Evolutionary conservation across 2,113 vertebrate genomes (phyloP).

Genomic region (Bucco capensis): DNA sequence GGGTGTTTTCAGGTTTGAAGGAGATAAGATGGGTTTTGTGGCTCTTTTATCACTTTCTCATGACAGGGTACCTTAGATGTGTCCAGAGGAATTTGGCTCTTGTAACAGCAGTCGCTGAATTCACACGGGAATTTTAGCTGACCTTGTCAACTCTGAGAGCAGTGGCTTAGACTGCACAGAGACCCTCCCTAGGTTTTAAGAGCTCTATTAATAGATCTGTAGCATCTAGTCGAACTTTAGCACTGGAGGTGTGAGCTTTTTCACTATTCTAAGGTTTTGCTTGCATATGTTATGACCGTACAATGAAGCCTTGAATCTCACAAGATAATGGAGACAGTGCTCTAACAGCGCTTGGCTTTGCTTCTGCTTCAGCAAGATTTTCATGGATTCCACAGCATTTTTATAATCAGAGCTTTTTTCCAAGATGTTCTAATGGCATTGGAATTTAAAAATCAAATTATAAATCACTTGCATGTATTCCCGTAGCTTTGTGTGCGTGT

Average conservation of each 20-base stretch:
- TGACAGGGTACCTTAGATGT: slow-evolving; percentile 42
- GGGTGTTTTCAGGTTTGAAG: slow-evolving; percentile 46
- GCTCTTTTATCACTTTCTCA: slow-evolving; percentile 63
- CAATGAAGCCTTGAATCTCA: not conserved
- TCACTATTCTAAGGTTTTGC: slow-evolving; percentile 9
- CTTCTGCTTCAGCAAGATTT: not conserved
- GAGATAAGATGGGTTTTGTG: slow-evolving; percentile 55
- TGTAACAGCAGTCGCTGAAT: not conserved
- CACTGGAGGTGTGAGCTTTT: slow-evolving; percentile 29
- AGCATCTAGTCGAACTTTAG: not conserved
- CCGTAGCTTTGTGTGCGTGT: not conserved
- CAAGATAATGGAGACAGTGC: not conserved
- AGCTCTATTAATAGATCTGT: slow-evolving; percentile 71
- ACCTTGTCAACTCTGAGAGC: slow-evolving; percentile 68
- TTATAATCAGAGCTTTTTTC: not conserved
- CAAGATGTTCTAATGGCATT: not conserved
- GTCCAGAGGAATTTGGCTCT: slow-evolving; percentile 13
- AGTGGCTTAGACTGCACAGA: slow-evolving; percentile 51
- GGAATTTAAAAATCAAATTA: not conserved
- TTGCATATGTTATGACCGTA: not conserved
- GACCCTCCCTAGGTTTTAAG: slow-evolving; percentile 5
- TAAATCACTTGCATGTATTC: not conserved
- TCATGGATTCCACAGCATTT: not conserved
- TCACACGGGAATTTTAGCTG: slow-evolving; percentile 64
- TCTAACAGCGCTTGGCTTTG: not conserved